Conservation (phyloP, 2,888 invertebrate species). For the Glomeris marginata region DNA sequence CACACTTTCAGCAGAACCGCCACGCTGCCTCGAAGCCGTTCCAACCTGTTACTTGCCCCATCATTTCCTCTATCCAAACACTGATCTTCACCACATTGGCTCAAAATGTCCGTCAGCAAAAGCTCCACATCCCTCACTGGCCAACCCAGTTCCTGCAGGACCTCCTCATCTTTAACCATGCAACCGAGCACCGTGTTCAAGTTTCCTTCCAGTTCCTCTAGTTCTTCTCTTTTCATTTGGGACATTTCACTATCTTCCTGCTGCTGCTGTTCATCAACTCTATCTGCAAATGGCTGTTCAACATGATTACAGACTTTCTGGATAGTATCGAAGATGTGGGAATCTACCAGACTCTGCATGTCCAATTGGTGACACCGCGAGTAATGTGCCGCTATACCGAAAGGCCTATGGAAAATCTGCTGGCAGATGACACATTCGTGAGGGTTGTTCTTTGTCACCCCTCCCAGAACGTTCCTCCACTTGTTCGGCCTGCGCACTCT, state of each 20-base stretch:
- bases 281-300: too few relatives aligned
- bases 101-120: conserved; percentile 7
- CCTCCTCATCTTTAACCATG: conserved; percentile 5
- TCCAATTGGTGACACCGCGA: not conserved
- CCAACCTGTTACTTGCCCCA: not conserved
- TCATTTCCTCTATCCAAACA: not conserved
- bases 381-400: conserved; percentile 5
- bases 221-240: not conserved
- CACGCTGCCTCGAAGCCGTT: conserved; percentile 6
- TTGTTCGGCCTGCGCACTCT: too few relatives aligned
- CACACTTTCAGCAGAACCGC: conserved; percentile 4
- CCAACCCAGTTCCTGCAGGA: conserved; percentile 8
- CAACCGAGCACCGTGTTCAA: conserved; percentile 4
- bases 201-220: conserved; percentile 6
- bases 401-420: not conserved
- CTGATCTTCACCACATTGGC: conserved; percentile 1
- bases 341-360: too few relatives aligned
- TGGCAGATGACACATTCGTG: conserved; percentile 6
- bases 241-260: not conserved
- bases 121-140: conserved; percentile 5
- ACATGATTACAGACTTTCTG: too few relatives aligned
- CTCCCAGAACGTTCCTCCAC: not conserved
- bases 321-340: too few relatives aligned
- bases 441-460: conserved; percentile 5
- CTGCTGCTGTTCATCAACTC: too few relatives aligned